Evolutionary conservation across 37 sponge, comb jelly and placozoan genomes (phyloP).

Genomic region (Geodia barretti): DNA sequence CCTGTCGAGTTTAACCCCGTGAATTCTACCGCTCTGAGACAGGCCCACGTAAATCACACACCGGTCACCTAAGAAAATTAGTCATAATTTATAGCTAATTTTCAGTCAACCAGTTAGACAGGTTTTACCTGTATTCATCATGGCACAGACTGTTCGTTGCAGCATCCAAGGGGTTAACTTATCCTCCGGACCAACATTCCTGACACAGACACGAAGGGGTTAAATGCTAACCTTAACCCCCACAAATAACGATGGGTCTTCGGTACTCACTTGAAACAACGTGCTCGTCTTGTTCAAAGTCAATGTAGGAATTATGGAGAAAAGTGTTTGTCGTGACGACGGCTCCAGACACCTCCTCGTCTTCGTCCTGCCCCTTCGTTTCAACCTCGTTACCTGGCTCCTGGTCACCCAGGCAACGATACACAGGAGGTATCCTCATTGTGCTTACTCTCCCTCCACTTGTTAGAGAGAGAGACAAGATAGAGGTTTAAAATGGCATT

Average conservation of each 20-base stretch:
- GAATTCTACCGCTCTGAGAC: background rate
- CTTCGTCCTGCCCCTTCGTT: background rate
- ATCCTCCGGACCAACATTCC: background rate
- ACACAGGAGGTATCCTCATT: too few relatives aligned
- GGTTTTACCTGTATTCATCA: conserved; percentile 18
- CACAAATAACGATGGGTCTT: background rate
- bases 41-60: conserved; percentile 15
- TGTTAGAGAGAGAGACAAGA: too few relatives aligned
- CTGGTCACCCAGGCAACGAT: background rate
- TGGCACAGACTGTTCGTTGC: background rate
- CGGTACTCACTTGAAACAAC: background rate
- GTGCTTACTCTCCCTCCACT: too few relatives aligned
- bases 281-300: background rate
- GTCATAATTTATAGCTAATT: too few relatives aligned
- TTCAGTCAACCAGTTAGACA: too few relatives aligned
- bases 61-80: background rate
- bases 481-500: too few relatives aligned
- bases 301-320: background rate
- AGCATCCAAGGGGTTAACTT: background rate
- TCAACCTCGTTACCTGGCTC: background rate
- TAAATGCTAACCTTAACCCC: too few relatives aligned
- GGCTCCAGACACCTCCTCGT: background rate
- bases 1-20: conserved; percentile 7
- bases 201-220: too few relatives aligned
- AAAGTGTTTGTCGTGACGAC: background rate